Base-by-base conservation (phyloP, 2,888 invertebrate genomes). In the Drosophila pseudotalamancana region DNA sequence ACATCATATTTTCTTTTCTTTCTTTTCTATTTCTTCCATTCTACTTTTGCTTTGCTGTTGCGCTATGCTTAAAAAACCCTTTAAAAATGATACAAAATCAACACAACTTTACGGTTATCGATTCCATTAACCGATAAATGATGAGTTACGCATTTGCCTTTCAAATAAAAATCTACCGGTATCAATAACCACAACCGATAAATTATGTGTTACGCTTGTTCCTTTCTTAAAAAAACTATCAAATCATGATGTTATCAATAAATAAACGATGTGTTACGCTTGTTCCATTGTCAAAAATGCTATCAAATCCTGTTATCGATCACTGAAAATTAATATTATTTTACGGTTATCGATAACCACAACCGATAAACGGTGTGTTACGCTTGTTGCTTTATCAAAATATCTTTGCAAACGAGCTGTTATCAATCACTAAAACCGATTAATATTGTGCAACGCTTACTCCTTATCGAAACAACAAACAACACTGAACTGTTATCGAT, bases 21-120 rank as follows among this genome's bases (percentile, higher is more conserved):
- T 63, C 63, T 73, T 81, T 74, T 81, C 69, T 72, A 81, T 80
- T 77, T 77, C 43, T 75, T 66, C 79, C 69, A 70, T 77, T 74
- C 54, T 67, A 62, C 39, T 34, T 40, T 66, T 55, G 27, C 45
- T 71, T 63, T 60, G 50, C 54, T 70, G 56, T 48, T 67, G 37
- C 57, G 63, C 53, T 62, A 57, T 46, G 32, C 27, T 6, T 25
- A 53, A 5, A 51, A 51, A 29, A n/a, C n/a, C n/a, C n/a, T n/a
- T n/a, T n/a, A 18, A 61, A 40, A 37, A 61, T 25, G 2, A 19
- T 27, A 19, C 19, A 56, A 50, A 53, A 55, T 23, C 31, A 16
- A 51, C 6, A 25, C 31, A 6, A 37, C 16, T 31, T 25, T 16
- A 25, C 12, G 27, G 29, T 49, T 57, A 42, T 37, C 21, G 21